Conservation (phyloP, 2,888 invertebrate genomes). For the Tachina grossa region DNA sequence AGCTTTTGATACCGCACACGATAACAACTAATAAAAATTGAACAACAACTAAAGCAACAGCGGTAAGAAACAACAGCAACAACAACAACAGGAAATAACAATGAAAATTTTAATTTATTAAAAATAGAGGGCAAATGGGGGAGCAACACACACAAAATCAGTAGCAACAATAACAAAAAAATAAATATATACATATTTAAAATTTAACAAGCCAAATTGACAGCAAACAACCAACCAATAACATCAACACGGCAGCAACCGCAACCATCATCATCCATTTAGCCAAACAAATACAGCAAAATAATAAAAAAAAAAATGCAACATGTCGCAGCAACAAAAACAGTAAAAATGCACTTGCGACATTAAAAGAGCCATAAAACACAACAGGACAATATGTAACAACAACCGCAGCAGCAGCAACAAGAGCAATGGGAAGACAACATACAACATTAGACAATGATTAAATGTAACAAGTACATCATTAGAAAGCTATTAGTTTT, state of each 20-base stretch:
- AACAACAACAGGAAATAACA: constrained; percentile 47
- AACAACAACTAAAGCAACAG: constrained; percentile 46
- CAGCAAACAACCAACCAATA: constrained; percentile 69
- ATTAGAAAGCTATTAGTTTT: constrained; percentile 73
- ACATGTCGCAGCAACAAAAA: constrained; percentile 73
- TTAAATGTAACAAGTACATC: constrained; percentile 72
- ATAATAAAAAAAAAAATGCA: constrained; percentile 52
- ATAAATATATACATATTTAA: constrained; percentile 53
- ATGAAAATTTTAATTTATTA: constrained; percentile 71
- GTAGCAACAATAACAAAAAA: constrained; percentile 13
- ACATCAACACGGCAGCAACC: constrained; percentile 68
- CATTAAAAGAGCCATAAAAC: constrained; percentile 72
- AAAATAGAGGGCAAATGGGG: constrained; percentile 59
- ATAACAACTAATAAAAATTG: constrained; percentile 70
- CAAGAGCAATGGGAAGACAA: constrained; percentile 7
- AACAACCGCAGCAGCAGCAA: constrained; percentile 40
- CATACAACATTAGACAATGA: constrained; percentile 65
- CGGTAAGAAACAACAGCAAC: background rate
- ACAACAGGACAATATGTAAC: constrained; percentile 71
- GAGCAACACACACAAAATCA: constrained; percentile 34
- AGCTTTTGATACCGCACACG: constrained; percentile 70
- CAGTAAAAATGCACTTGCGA: constrained; percentile 71
- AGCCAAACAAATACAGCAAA: constrained; percentile 62
- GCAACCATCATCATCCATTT: constrained; percentile 22
- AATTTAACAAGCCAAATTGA: constrained; percentile 71